These are phyloP conservation scores for Luffia ferchaultella DNA, from an alignment of 2,888 invertebrate species.

Conservation along the genomic window DNA sequence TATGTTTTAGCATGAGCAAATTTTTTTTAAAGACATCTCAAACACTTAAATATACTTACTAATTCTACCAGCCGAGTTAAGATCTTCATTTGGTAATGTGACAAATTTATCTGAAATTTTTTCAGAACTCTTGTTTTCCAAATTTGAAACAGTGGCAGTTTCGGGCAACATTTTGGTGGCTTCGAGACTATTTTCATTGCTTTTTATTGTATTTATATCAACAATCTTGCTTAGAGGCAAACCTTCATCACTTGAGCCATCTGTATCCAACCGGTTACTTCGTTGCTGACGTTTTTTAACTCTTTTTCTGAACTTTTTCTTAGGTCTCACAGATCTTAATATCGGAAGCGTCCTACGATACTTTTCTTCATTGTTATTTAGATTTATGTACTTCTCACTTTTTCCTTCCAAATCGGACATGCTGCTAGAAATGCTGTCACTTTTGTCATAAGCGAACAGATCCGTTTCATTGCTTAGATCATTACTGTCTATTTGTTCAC, in stretches of 20 bases:
- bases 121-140: neutral
- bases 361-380: constrained; percentile 42
- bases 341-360: constrained; percentile 22
- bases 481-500: constrained; percentile 52
- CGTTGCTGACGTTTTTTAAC: constrained; percentile 41
- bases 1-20: too few species aligned
- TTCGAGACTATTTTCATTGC: neutral
- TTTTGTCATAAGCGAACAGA: constrained; percentile 53
- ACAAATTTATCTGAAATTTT: too few species aligned
- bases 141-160: neutral
- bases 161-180: neutral
- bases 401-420: constrained; percentile 15
- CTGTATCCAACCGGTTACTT: constrained; percentile 30
- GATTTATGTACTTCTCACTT: constrained; percentile 40
- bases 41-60: too few species aligned
- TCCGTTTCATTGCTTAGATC: constrained; percentile 55
- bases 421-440: constrained; percentile 42
- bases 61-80: too few species aligned
- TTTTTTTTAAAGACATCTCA: too few species aligned
- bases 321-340: constrained; percentile 32
- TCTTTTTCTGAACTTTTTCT: constrained; percentile 40
- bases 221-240: constrained; percentile 38
- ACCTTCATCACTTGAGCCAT: constrained; percentile 50
- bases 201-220: constrained; percentile 15
- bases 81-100: too few species aligned